phyloP scores from a whole-genome alignment of 2,797 vertebrate species.

The Masticophis lateralis region DNA sequence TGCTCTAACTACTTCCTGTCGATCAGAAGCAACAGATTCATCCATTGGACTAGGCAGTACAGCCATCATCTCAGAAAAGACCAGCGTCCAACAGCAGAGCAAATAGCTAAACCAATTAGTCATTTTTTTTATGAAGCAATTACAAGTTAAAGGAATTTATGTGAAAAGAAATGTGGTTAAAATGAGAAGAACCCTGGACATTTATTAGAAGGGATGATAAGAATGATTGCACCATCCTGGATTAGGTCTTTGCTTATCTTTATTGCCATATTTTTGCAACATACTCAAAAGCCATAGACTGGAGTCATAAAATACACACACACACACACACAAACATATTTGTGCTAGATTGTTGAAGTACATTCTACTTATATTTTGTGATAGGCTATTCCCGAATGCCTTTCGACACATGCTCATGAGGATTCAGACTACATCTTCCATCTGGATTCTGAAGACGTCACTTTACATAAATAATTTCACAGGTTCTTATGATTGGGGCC shows the following conservation, averaged over 20 bases:
- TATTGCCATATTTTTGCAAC: conserved; percentile 61
- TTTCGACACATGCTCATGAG: conserved; percentile 9
- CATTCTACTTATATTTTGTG: conserved; percentile 26
- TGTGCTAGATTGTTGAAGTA: conserved; percentile 34
- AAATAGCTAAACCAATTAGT: conserved; percentile 63
- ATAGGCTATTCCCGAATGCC: background rate
- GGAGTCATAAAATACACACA: conserved; percentile 55
- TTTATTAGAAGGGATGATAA: conserved; percentile 71
- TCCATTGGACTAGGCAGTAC: conserved; percentile 35
- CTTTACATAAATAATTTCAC: background rate
- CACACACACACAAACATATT: background rate
- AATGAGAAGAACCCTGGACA: conserved; percentile 56
- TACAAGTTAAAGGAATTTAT: conserved; percentile 69
- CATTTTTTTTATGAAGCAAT: conserved; percentile 59
- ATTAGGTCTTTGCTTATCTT: conserved; percentile 71
- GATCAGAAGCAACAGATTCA: conserved; percentile 39
- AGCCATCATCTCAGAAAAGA: conserved; percentile 50
- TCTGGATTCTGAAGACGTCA: background rate
- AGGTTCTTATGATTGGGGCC: background rate
- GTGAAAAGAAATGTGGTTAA: conserved; percentile 64
- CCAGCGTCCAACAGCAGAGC: conserved; percentile 25
- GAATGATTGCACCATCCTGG: conserved; percentile 67
- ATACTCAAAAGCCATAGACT: conserved; percentile 66
- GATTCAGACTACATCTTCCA: conserved; percentile 7
- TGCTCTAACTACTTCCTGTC: conserved; percentile 50